These are phyloP conservation scores for Spondyliosoma cantharus DNA, from an alignment of 2,797 vertebrate species.

Conservation along the genomic window DNA sequence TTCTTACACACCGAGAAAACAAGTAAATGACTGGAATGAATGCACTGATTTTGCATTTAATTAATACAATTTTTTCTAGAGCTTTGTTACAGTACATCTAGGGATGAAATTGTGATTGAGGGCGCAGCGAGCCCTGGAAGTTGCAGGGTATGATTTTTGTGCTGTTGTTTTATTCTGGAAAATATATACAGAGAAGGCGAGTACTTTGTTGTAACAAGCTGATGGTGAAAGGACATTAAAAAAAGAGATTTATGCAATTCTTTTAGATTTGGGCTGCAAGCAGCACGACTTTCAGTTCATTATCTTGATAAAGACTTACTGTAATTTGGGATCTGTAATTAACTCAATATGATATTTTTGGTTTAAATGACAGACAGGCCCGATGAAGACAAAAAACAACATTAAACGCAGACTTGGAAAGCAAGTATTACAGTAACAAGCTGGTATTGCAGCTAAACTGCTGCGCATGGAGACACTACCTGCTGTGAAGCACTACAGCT, in stretches of 20 bases:
- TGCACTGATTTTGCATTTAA: not conserved
- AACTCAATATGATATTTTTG: not conserved
- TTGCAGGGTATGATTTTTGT: not conserved
- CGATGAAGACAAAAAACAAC: not conserved
- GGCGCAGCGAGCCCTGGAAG: not conserved
- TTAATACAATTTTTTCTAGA: not conserved
- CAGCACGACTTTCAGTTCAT: not conserved
- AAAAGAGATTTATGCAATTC: not conserved
- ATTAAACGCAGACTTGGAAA: not conserved
- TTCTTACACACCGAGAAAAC: slow-evolving; percentile 4
- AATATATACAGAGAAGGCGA: not conserved
- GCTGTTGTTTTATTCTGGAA: not conserved
- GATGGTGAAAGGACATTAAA: too few species aligned
- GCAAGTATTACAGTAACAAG: not conserved
- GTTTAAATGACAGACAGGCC: not conserved
- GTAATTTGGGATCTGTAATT: not conserved
- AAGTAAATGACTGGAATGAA: not conserved
- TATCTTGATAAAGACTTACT: not conserved
- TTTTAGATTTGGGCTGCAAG: not conserved
- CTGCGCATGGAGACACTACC: not conserved
- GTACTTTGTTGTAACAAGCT: not conserved
- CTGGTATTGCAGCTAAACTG: not conserved
- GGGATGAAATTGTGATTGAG: not conserved
- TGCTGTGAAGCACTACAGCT: slow-evolving; percentile 3
- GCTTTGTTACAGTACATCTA: not conserved